A percentile compares a stretch with the other conserved stretches of the same genome.
These are phyloP conservation scores for Virgularia gustaviana DNA, from an alignment of 92 coral and sea anemone genomes.

Conservation along the genomic window DNA sequence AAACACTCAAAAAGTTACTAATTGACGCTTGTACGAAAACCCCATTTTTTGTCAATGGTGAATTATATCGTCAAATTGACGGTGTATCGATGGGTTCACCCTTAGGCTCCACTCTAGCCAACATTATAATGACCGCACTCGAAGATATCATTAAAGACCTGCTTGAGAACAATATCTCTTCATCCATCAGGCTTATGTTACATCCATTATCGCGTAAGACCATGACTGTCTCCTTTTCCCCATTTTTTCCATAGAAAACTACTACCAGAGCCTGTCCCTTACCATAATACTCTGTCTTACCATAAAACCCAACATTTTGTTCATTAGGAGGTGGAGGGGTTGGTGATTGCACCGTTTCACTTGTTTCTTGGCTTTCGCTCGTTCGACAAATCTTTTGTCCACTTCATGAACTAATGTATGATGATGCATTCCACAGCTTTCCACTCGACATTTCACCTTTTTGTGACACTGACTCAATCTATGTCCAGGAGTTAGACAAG, in stretches of 20 bases:
- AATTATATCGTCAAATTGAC: conserved; percentile 43
- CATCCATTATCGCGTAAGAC: conserved; percentile 30
- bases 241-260: neutral
- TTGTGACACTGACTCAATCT: conserved; percentile 1
- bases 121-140: conserved; percentile 32
- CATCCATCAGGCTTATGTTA: conserved; percentile 28
- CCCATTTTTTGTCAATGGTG: conserved; percentile 30
- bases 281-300: too few relatives aligned
- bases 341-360: neutral
- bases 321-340: neutral
- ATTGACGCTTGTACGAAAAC: conserved; percentile 43
- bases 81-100: conserved; percentile 49
- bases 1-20: conserved; percentile 32
- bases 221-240: conserved; percentile 23
- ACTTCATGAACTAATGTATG: conserved; percentile 32
- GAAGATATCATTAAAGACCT: conserved; percentile 19
- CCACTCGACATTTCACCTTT: conserved; percentile 1
- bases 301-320: conserved; percentile 3
- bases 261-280: too few relatives aligned
- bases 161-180: neutral
- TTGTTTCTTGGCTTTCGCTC: conserved; percentile 24
- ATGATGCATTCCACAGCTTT: conserved; percentile 23
- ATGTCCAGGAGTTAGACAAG: conserved; percentile 11
- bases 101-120: conserved; percentile 24
- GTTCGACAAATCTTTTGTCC: conserved; percentile 23